phyloP scores from a whole-genome alignment of 2,888 invertebrate genomes.

The Pachydiplax longipennis region DNA sequence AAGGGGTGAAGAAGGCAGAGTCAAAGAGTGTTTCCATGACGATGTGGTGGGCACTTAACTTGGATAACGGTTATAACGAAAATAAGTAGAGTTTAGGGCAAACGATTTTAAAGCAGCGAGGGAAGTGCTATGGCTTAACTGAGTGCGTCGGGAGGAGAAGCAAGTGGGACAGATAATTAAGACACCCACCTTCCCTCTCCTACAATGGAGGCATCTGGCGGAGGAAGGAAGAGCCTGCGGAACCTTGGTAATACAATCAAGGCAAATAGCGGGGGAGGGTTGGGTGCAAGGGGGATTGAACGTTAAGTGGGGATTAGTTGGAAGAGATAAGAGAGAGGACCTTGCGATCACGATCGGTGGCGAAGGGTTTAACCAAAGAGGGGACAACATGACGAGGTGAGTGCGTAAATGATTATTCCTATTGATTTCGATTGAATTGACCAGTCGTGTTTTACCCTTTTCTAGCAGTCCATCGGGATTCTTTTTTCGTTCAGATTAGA shows the following conservation, averaged over 20 bases:
- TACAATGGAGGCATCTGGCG: slow-evolving; percentile 28
- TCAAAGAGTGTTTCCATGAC: neutral
- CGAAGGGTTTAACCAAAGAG: neutral
- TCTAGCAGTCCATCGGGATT: too few species aligned
- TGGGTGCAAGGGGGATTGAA: neutral
- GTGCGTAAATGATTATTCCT: neutral
- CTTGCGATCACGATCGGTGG: neutral
- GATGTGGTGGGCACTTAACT: neutral
- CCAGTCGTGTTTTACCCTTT: too few species aligned
- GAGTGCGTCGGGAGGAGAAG: neutral
- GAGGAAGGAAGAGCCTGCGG: slow-evolving; percentile 18
- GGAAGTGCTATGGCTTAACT: neutral
- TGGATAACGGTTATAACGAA: neutral
- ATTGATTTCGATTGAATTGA: neutral
- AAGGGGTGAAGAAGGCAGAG: neutral
- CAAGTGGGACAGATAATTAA: neutral
- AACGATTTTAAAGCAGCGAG: neutral
- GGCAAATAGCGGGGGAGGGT: slow-evolving; percentile 21
- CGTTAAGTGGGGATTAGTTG: slow-evolving; percentile 35
- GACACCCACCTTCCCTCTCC: neutral
- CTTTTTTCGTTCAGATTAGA: too few species aligned
- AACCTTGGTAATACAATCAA: slow-evolving; percentile 38
- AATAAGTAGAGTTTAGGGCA: neutral
- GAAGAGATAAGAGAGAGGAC: slow-evolving; percentile 24
- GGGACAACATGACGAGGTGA: neutral